A percentile compares a stretch with the other conserved stretches of the same genome.
These are phyloP conservation scores for Parazoanthus atlanticus DNA, from an alignment of 92 coral and sea anemone species.

Conservation along the genomic window DNA sequence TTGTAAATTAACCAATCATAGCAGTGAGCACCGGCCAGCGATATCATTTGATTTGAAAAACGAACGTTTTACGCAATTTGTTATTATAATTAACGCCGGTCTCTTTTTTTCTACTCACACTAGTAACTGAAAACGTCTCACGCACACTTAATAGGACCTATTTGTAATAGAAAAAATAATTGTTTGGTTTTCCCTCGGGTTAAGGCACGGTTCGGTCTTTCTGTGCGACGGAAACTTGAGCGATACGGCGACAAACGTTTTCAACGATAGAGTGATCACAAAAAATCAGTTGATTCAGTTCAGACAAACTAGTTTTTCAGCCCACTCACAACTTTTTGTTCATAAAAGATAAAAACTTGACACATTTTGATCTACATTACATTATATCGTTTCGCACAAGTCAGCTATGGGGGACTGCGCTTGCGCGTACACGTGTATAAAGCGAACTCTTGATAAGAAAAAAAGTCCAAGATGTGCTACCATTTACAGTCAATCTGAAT, in stretches of 20 bases:
- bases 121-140: background rate
- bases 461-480: too few species aligned
- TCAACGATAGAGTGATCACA: background rate
- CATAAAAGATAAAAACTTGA: too few species aligned
- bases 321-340: too few species aligned
- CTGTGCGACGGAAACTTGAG: too few species aligned
- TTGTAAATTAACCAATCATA: too few species aligned
- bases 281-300: background rate
- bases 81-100: too few species aligned
- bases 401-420: background rate
- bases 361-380: too few species aligned
- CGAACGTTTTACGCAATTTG: too few species aligned
- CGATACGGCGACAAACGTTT: background rate
- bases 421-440: background rate
- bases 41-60: too few species aligned
- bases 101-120: background rate
- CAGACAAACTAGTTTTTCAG: background rate
- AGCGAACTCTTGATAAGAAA: too few species aligned
- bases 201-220: background rate
- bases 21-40: too few species aligned
- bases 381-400: background rate
- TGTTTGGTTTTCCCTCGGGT: background rate
- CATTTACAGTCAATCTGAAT: background rate
- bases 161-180: too few species aligned
- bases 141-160: background rate